Conservation (phyloP, 2,113 vertebrate genomes). For the Oryzias javanicus region DNA sequence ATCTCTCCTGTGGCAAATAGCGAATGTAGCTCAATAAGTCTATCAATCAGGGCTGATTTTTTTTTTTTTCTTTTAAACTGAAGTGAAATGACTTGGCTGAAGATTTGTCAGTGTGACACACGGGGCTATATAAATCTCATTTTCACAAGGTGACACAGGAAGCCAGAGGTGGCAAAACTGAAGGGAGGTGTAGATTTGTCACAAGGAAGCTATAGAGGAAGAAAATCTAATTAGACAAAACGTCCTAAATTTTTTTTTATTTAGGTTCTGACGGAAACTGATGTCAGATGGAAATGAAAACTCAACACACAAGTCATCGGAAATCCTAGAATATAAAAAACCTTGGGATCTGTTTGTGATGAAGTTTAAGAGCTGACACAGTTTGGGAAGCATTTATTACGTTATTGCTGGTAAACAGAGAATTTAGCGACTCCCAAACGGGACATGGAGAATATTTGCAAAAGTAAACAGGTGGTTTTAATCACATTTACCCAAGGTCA, state of each 20-base stretch:
- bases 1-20: constrained; percentile 11
- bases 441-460: constrained; percentile 29
- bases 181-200: background rate
- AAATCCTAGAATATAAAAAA: constrained; percentile 34
- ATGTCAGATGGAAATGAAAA: constrained; percentile 32
- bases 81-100: constrained; percentile 26
- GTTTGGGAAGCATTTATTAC: constrained; percentile 10
- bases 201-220: background rate
- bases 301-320: constrained; percentile 45
- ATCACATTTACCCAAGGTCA: constrained; percentile 54
- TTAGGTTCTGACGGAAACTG: constrained; percentile 1
- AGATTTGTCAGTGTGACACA: constrained; percentile 16
- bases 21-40: constrained; percentile 11
- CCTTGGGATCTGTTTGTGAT: constrained; percentile 36
- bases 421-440: constrained; percentile 43
- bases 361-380: constrained; percentile 35
- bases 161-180: constrained; percentile 2
- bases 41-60: constrained; percentile 15
- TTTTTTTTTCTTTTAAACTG: background rate
- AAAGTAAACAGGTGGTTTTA: constrained; percentile 52
- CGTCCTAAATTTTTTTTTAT: constrained; percentile 8
- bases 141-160: constrained; percentile 32
- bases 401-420: constrained; percentile 42
- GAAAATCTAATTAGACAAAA: constrained; percentile 8
- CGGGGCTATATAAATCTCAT: constrained; percentile 19